A percentile compares a stretch with the other conserved stretches of the same genome.
Conservation (phyloP, 1,140 invertebrate species). For the Sminthurides bifidus region DNA sequence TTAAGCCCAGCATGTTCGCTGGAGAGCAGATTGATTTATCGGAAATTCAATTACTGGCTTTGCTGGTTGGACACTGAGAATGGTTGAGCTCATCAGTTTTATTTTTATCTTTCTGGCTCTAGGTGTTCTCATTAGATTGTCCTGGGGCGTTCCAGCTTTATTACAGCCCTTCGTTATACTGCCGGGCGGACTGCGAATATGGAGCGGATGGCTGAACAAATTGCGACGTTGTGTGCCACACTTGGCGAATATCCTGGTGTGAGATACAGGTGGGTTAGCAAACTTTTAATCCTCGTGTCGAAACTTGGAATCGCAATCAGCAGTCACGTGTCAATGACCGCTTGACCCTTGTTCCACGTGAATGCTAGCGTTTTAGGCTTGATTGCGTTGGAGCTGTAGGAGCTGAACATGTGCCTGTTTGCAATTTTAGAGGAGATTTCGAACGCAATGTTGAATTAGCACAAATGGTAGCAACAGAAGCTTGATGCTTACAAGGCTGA, state of each 20-base stretch:
- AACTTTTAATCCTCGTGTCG: conserved; percentile 7
- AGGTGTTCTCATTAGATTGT: conserved; percentile 96
- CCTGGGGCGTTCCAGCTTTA: conserved; percentile 91
- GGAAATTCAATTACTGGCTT: too few species aligned
- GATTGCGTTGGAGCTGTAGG: too few species aligned
- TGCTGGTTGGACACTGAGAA: too few species aligned
- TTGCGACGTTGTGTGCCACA: conserved; percentile 96
- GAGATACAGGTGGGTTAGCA: conserved; percentile 58
- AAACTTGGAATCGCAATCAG: too few species aligned
- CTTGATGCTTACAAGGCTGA: conserved; percentile 91
- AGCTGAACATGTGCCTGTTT: too few species aligned
- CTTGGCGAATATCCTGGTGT: conserved; percentile 97
- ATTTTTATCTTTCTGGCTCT: conserved; percentile 18
- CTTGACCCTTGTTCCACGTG: too few species aligned
- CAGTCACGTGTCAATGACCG: too few species aligned
- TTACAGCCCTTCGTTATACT: conserved; percentile 76
- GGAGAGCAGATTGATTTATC: too few species aligned
- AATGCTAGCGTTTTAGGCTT: too few species aligned
- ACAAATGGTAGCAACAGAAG: conserved; percentile 93
- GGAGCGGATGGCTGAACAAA: conserved; percentile 69
- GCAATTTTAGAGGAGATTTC: conserved; percentile 54
- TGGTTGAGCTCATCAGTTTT: too few species aligned
- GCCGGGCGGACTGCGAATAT: conserved; percentile 38
- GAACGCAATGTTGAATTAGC: conserved; percentile 93
- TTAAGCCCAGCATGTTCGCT: neutral